Evolutionary conservation across 2,888 invertebrate species (phyloP).

Genomic region (Caprella mutica): DNA sequence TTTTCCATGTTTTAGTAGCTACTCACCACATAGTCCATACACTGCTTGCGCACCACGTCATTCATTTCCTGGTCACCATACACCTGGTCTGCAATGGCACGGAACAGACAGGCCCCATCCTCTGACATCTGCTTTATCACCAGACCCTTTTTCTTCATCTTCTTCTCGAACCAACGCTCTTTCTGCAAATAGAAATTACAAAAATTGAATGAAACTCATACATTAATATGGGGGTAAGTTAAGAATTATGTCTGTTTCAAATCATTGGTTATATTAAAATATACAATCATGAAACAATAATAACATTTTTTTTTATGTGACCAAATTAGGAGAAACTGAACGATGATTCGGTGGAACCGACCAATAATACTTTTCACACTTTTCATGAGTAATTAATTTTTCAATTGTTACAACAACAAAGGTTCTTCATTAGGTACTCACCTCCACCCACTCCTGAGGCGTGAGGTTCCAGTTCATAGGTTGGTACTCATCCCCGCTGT

Average conservation of each 20-base stretch:
- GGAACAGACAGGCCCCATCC: constrained; percentile 78
- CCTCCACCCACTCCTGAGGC: constrained; percentile 34
- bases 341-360: no score
- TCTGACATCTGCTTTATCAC: constrained; percentile 70
- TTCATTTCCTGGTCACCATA: constrained; percentile 87
- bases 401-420: no score
- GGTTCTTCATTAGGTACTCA: no score
- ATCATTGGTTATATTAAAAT: neutral
- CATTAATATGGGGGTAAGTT: neutral
- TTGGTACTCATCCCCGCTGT: constrained; percentile 34
- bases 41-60: constrained; percentile 62
- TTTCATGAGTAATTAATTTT: no score
- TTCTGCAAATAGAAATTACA: constrained; percentile 41
- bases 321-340: neutral
- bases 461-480: constrained; percentile 33
- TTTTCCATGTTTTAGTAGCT: no score
- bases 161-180: constrained; percentile 57
- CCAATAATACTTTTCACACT: no score
- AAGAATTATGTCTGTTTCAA: neutral
- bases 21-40: constrained; percentile 80
- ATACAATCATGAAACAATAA: neutral
- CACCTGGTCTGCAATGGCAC: constrained; percentile 78
- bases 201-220: no score
- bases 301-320: neutral
- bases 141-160: constrained; percentile 60